Evolutionary conservation across 2,888 invertebrate genomes (phyloP).

Genomic region (Pachydiplax longipennis): DNA sequence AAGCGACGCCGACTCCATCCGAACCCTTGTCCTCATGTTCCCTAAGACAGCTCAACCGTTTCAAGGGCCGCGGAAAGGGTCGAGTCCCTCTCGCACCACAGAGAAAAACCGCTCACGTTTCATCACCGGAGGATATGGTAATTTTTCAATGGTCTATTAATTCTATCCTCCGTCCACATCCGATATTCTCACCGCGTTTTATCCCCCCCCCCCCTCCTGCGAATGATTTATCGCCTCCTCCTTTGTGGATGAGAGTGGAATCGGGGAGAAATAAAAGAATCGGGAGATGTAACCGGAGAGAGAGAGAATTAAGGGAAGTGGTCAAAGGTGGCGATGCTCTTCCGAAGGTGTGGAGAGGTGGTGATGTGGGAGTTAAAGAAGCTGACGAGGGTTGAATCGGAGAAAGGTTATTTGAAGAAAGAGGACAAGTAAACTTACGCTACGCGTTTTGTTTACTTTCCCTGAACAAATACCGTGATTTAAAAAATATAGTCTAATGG

Average conservation of each 20-base stretch:
- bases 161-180: neutral
- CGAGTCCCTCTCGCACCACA: neutral
- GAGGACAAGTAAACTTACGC: too few relatives aligned
- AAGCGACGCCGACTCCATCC: neutral
- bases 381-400: neutral
- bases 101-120: neutral
- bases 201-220: neutral
- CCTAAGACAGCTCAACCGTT: neutral
- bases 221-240: neutral
- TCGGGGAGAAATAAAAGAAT: neutral
- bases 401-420: neutral
- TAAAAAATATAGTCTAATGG: too few relatives aligned
- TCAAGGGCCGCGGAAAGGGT: neutral
- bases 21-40: neutral
- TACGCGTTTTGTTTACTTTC: too few relatives aligned
- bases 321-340: neutral
- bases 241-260: neutral
- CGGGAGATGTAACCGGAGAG: neutral
- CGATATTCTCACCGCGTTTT: neutral
- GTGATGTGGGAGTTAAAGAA: neutral
- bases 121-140: neutral
- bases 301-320: neutral
- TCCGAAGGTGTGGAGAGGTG: too few relatives aligned
- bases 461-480: too few relatives aligned
- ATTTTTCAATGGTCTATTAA: neutral